Conservation (phyloP, 2,113 vertebrate genomes). For the Alces alces region DNA sequence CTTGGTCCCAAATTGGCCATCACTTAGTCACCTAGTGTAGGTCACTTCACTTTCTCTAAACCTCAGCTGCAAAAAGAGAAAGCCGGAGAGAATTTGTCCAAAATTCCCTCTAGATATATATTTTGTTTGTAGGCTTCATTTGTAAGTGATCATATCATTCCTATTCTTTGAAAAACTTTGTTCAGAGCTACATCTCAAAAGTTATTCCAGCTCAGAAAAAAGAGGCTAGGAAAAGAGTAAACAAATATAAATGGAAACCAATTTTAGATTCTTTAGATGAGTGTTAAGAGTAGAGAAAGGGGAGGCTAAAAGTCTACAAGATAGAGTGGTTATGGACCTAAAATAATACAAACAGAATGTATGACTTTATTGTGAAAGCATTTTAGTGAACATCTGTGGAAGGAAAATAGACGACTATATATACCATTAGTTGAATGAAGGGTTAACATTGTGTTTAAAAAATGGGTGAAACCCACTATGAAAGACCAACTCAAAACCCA, state of each 20-base stretch:
- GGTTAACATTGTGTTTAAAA: neutral
- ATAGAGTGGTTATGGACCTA: neutral
- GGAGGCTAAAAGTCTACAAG: neutral
- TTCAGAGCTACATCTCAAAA: neutral
- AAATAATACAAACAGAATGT: neutral
- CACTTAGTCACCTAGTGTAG: neutral
- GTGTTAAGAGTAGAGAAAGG: neutral
- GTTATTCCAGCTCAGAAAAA: neutral
- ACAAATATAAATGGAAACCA: neutral
- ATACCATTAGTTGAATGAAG: neutral
- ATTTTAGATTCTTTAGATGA: neutral
- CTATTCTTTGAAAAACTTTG: conserved; percentile 10
- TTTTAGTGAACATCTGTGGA: neutral
- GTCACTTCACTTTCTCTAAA: neutral
- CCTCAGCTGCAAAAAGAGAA: neutral
- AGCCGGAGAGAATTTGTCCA: neutral
- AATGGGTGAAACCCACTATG: neutral
- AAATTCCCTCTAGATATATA: neutral
- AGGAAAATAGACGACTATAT: neutral
- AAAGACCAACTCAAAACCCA: neutral
- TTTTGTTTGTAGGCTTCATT: neutral
- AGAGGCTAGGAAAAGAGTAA: neutral
- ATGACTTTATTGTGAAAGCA: conserved; percentile 20
- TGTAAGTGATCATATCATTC: neutral
- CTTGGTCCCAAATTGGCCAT: neutral